phyloP scores from a whole-genome alignment of 2,797 vertebrate genomes.

The Premnoplex brunnescens region DNA sequence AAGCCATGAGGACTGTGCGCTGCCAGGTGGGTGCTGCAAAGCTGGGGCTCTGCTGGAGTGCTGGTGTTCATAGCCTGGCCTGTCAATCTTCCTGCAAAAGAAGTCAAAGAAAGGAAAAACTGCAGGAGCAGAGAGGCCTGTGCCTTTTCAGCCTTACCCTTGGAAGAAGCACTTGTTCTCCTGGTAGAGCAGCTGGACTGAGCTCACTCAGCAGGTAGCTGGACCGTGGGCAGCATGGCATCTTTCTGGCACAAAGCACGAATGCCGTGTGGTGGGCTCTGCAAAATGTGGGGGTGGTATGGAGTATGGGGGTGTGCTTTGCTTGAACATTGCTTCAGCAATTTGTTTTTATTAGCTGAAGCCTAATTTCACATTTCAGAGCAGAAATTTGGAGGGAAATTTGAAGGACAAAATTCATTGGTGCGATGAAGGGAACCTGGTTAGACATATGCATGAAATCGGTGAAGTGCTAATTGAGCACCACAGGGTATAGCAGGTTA shows the following conservation, averaged over 20 bases:
- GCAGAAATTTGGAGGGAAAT: neutral
- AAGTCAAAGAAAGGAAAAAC: neutral
- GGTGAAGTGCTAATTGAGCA: neutral
- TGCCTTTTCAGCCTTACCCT: neutral
- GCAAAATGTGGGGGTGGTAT: neutral
- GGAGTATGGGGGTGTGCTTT: rapidly evolving
- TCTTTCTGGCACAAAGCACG: neutral
- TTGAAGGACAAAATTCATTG: neutral
- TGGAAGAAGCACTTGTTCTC: neutral
- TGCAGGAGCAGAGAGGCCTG: neutral
- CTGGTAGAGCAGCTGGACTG: neutral
- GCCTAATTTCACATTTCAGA: neutral
- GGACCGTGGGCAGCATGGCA: rapidly evolving
- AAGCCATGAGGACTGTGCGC: neutral
- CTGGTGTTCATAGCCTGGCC: neutral
- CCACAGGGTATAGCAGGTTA: neutral
- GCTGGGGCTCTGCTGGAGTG: neutral
- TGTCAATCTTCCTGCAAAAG: neutral
- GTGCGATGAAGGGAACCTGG: neutral
- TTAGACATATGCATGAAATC: neutral
- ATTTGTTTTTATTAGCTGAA: neutral
- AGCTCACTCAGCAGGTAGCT: neutral
- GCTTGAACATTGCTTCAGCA: neutral
- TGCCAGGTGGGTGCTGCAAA: neutral
- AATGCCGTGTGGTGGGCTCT: neutral